Conservation (phyloP, 2,113 vertebrate genomes). For the Capreolus pygargus region DNA sequence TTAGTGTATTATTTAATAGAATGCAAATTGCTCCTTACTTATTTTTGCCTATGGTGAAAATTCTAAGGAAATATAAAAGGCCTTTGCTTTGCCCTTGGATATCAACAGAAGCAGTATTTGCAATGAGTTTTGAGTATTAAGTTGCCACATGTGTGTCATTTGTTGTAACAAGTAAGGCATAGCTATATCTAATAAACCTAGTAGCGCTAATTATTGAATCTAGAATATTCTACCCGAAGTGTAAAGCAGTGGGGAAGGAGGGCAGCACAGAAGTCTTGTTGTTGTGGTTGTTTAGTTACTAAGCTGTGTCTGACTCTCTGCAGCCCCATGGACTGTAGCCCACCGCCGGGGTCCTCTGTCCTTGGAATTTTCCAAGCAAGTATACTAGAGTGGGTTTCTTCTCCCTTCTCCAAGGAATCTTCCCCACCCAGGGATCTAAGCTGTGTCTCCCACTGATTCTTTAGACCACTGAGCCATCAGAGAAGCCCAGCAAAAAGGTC, state of each 20-base stretch:
- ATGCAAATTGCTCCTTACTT: conserved; percentile 43
- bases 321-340: background rate
- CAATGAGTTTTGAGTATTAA: background rate
- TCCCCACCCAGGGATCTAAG: background rate
- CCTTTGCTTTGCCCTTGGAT: background rate
- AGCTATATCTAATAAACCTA: background rate
- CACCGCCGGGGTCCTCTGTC: background rate
- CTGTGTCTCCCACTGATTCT: background rate
- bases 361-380: background rate
- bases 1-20: conserved; percentile 64
- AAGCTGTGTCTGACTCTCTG: background rate
- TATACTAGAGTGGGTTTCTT: background rate
- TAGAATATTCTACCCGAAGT: background rate
- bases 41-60: conserved; percentile 30
- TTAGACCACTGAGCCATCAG: background rate
- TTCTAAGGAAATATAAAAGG: conserved; percentile 40
- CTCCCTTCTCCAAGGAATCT: background rate
- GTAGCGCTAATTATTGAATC: background rate
- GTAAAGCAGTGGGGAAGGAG: background rate
- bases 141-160: background rate
- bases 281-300: background rate
- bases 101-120: background rate
- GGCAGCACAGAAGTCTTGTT: background rate
- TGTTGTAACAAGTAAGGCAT: background rate
- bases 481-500: background rate